Conservation (phyloP, 1,140 invertebrate species). For the Nasonia vitripennis region DNA sequence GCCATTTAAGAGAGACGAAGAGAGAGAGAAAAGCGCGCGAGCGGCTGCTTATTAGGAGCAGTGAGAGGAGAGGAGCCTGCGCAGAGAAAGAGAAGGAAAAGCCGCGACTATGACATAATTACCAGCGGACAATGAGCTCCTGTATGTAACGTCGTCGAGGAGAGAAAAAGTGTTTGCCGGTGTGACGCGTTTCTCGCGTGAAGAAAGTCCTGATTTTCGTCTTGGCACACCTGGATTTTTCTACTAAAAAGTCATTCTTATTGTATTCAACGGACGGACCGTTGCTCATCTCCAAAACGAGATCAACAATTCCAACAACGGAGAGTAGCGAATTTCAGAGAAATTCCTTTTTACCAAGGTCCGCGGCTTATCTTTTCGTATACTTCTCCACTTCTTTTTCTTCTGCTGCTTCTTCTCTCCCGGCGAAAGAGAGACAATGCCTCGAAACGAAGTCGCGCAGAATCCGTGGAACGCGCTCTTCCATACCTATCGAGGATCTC, state of each 20-base stretch:
- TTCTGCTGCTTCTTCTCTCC: neutral
- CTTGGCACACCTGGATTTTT: neutral
- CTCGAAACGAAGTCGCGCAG: conserved; percentile 29
- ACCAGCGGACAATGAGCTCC: conserved; percentile 8
- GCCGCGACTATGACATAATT: conserved; percentile 25
- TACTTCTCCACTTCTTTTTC: neutral
- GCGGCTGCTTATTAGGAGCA: conserved; percentile 1
- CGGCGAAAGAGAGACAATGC: conserved; percentile 18
- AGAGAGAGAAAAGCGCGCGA: neutral
- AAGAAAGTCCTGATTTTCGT: neutral
- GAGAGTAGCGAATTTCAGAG: neutral
- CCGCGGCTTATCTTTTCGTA: too few relatives aligned
- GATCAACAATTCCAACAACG: neutral
- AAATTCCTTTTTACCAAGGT: neutral
- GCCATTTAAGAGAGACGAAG: conserved; percentile 17
- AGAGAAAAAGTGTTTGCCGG: neutral
- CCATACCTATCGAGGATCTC: conserved; percentile 54
- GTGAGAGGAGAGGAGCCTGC: neutral
- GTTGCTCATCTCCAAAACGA: neutral
- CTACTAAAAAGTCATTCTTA: neutral
- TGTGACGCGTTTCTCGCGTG: neutral
- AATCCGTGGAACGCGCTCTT: conserved; percentile 50
- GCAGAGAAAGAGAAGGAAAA: neutral
- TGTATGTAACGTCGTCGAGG: neutral
- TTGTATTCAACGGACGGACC: neutral